Percentiles rank a stretch among this genome's conserved stretches.
phyloP scores from a whole-genome alignment of 2,888 invertebrate genomes.

The Pyrochroa serraticornis region DNA sequence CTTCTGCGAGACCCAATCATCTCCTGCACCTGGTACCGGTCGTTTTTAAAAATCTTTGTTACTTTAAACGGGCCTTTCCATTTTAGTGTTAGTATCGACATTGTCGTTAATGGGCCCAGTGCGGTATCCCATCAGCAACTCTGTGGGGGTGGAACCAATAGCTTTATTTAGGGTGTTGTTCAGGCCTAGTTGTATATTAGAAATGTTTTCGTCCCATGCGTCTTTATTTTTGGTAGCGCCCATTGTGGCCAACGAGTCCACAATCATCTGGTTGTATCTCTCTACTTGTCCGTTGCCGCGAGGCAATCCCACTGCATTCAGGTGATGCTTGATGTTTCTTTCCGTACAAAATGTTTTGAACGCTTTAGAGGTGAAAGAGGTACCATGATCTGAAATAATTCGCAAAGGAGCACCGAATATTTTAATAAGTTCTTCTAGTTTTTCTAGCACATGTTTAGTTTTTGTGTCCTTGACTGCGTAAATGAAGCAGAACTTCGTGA shows the following conservation, averaged over 20 bases:
- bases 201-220: conserved; percentile 39
- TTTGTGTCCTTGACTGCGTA: too few relatives aligned
- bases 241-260: conserved; percentile 35
- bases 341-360: conserved; percentile 44
- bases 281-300: conserved; percentile 50
- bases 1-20: too few relatives aligned
- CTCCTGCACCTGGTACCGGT: too few relatives aligned
- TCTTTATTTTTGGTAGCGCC: conserved; percentile 31
- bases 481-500: conserved; percentile 50
- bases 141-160: too few relatives aligned
- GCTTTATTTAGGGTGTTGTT: conserved; percentile 29
- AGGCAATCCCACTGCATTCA: conserved; percentile 31
- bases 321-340: conserved; percentile 21
- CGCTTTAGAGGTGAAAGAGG: conserved; percentile 44
- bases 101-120: too few relatives aligned
- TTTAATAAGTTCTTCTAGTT: conserved; percentile 40
- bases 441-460: conserved; percentile 39
- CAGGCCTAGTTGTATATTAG: conserved; percentile 33
- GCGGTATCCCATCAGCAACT: too few relatives aligned
- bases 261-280: conserved; percentile 32
- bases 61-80: too few relatives aligned
- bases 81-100: too few relatives aligned
- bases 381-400: conserved; percentile 47
- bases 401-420: conserved; percentile 43
- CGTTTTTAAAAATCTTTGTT: too few relatives aligned